Evolutionary conservation across 1,140 invertebrate species (phyloP).

Genomic region (Halotydeus destructor): DNA sequence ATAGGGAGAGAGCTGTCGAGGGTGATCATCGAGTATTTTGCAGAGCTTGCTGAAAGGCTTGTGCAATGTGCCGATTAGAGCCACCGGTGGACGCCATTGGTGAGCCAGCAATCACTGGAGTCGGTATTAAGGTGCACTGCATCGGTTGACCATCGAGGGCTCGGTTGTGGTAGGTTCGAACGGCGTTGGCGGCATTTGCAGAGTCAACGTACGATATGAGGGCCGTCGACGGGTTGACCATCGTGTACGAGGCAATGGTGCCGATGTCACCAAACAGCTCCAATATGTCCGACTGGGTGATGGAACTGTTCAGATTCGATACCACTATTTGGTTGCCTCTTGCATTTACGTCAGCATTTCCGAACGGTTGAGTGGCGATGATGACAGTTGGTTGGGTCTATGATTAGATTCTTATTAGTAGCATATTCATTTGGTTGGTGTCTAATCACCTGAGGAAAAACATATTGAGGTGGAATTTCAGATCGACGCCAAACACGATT

Average conservation of each 20-base stretch:
- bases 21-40: too few relatives aligned
- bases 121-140: slow-evolving; percentile 35
- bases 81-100: too few relatives aligned
- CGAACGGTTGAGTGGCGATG: not conserved
- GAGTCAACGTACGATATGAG: slow-evolving; percentile 68
- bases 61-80: too few relatives aligned
- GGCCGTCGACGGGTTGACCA: slow-evolving; percentile 62
- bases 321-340: slow-evolving; percentile 1
- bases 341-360: not conserved
- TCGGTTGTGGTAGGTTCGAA: slow-evolving; percentile 73
- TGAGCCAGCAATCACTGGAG: not conserved
- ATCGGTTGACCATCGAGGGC: slow-evolving; percentile 65
- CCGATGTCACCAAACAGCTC: slow-evolving; percentile 83
- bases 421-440: not conserved
- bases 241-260: slow-evolving; percentile 50
- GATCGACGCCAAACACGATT: not conserved
- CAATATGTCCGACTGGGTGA: slow-evolving; percentile 23
- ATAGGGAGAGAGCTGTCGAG: too few relatives aligned
- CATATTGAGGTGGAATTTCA: not conserved
- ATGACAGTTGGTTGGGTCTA: not conserved
- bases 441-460: not conserved
- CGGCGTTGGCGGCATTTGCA: slow-evolving; percentile 63
- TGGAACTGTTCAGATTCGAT: slow-evolving; percentile 3
- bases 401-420: not conserved
- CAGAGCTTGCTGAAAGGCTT: too few relatives aligned